Evolutionary conservation across 2,888 invertebrate genomes (phyloP), one percentile per base, ranked within the genome.

Genomic region (Ormyrus nitidulus): DNA sequence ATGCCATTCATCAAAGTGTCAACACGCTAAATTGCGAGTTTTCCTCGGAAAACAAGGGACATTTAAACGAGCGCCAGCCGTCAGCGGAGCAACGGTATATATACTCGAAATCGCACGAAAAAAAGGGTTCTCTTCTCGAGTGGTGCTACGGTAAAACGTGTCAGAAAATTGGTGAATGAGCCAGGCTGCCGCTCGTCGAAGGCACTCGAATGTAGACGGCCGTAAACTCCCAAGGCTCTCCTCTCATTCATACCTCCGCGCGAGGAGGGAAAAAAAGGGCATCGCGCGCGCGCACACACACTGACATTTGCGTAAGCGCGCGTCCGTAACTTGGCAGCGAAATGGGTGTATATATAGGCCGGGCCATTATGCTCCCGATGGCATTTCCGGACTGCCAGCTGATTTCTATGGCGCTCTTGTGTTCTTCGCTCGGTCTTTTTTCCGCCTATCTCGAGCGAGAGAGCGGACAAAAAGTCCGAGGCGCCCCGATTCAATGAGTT

Each of bases 381-480:
- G 88, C 86, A 86, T 71, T 79, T 79, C 79, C 79, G 88, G 88
- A 86, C 84, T 72, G 53, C 73, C 78, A 83, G 84, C 82, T 84
- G 86, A 85, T 87, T 88, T 88, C 87, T 86, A 88, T 87, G 86
- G 84, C 80, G 82, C 80, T 81, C 82, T 64, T 71, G 34, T 34
- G 66, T 59, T 61, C 76, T 58, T 69, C 13, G 46, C n/a, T n/a
- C 53, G 51, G 44, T 70, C 46, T 56, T 58, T 68, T 51, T 58
- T 10, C n/a, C 9, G 5, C 69, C 69, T 70, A 46, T 58, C 78
- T 81, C 81, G 77, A 85, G 59, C 51, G 66, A 54, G 64, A 19
- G 44, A 19, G 34, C 54, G 10, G 62, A 86, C 84, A 85, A 85
- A 85, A 85, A 84, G 79, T 81, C 76, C 61, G 77, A 79, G 72